Base-by-base conservation (phyloP, 2,797 vertebrate genomes). In the Sebastes nivosus region DNA sequence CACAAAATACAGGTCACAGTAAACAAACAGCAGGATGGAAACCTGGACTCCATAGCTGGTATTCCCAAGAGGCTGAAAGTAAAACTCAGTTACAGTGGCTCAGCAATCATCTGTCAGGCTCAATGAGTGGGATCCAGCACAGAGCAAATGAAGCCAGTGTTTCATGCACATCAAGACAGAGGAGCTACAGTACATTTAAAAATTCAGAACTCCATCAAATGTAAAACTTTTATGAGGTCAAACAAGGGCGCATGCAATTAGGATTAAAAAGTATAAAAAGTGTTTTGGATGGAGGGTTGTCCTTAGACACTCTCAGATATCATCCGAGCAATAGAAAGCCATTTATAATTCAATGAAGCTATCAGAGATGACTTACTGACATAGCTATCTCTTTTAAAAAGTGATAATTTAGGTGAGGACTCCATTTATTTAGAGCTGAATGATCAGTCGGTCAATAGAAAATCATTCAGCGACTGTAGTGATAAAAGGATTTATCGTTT, bases 1-100 rank as follows among this genome's bases (percentile, higher is more conserved):
- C 79, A 89, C 79, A 92, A 83, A 88, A 82, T 16, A 85, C 27
- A 84, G 79, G 74, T 84, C 88, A 86, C 61, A 52, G 67, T 83
- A 76, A 93, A 89, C 34, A 76, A 93, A 89, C 30, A 81, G 64
- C 66, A 67, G 65, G 74, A 72, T 81, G 71, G 71, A 88, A 85
- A 88, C 72, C 81, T 79, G 38, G 77, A 86, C 57, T 77, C 71
- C 22, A 38, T 29, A 34, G 46, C 38, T 6, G 24, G 42, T 36
- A 20, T 58, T 69, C 78, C 74, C 74, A 29, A 58, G 64, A 64
- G 87, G 13, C 54, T 61, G 60, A 80, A 71, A 42, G 46, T 50
- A 20, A 2, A 50, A 50, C 46, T 50, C 34, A 70, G 74, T 58
- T 34, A 58, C n/a, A 52, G 58, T 20, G 57, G 57, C 67, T 70